Evolutionary conservation across 2,888 invertebrate genomes (phyloP), one percentile per base, ranked within the genome.

Genomic region (Noctua pronuba): DNA sequence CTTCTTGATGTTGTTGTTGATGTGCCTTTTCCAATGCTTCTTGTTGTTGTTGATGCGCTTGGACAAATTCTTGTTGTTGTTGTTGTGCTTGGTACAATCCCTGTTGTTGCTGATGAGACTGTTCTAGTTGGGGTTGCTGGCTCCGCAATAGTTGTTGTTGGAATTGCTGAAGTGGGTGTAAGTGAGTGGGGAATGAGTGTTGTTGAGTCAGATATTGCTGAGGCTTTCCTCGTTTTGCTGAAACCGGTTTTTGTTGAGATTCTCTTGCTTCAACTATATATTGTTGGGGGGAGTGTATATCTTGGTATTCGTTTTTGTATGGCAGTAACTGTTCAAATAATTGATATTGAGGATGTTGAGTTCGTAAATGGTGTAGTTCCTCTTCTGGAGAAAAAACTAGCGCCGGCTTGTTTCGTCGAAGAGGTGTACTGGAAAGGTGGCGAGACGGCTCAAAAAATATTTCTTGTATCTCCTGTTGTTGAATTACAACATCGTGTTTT

Each of bases 381-480:
- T 28, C 72, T 67, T 71, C 60, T 46, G 68, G 49, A 67, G 74
- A 58, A 62, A 18, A n/a, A n/a, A 13, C 16, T 41, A 62, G 13
- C 24, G 0, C 18, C 16, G 13, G 83, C 0, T 44, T 52, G 21
- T 73, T 82, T 69, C 38, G 31, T 10, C 75, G 52, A 41, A n/a
- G 24, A n/a, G 31, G n/a, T 18, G n/a, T 16, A 41, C 8, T 41
- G 41, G n/a, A 21, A 49, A 11, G 41, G 44, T 49, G 73, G n/a
- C 38, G 10, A n/a, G 64, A 44, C 5, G 66, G 84, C 11, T 84
- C 84, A 31, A 73, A 65, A 67, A 84, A 44, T 65, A 84, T 21
- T 71, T 85, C 85, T 87, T 80, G 75, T 31, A 85, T 64, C 49
- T 85, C 85, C 11, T 85, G 85, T 52, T 31, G 68, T 46, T 85